Evolutionary conservation across 2,113 vertebrate genomes (phyloP), one percentile per base, ranked within the genome.

Genomic region (Xerus inauris): DNA sequence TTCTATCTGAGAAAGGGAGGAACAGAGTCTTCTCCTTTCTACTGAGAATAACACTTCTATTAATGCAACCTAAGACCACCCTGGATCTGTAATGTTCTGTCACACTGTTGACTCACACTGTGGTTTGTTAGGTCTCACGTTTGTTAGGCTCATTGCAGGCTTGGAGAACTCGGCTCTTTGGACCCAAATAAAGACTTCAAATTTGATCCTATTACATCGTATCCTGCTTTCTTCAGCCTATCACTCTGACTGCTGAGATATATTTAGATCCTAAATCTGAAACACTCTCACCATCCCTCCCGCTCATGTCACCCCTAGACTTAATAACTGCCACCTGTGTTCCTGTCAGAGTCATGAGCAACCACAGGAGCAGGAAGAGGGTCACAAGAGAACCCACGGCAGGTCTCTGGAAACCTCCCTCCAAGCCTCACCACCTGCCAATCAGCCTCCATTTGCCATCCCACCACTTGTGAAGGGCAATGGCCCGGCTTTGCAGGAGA

Each of bases 301-400:
- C 57, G 77, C 67, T 88, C 3, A 0, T 14, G 57, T 47, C 85
- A 80, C 26, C 75, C 84, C 73, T 86, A 6, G 47, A 54, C 19
- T 24, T 9, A 35, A n/a, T 35, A 35, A 57, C 38, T 77, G 75
- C 75, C 84, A 89, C 40, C 88, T 38, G 91, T 69, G 73, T 42
- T 82, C 81, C 67, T n/a, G 0, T n/a, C 59, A 2, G 32, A 57
- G 67, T 4, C 76, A 73, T 2, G n/a, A 24, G 7, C 59, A n/a
- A 1, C 79, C 57, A 9, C 5, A 1, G 0, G 26, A 87, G 49
- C 64, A 59, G 35, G n/a, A 83, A 57, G 87, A 38, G 38, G 62
- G 16, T 26, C 38, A 2, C 0, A 32, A 24, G 0, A 2, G 38
- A 81, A 51, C 35, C 87, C 67, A 0, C 0, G 8, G 84, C 19